A percentile compares a stretch with the other conserved stretches of the same genome.
Conservation (phyloP, 2,888 invertebrate species). For the Drosophila birchii region DNA sequence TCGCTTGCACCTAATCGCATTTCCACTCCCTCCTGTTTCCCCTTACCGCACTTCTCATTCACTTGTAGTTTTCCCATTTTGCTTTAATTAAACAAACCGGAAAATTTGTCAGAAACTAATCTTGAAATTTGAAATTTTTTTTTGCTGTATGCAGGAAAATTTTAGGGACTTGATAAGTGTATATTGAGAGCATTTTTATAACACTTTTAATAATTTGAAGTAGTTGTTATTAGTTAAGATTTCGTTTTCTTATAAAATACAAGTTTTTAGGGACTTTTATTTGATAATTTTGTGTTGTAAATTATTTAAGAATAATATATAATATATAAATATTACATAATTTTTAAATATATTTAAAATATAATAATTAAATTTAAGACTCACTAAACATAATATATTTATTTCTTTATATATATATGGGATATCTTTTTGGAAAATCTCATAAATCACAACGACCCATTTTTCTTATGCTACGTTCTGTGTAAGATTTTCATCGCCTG, state of each 20-base stretch:
- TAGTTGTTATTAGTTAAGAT: neutral
- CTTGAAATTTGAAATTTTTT: too few species aligned
- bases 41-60: neutral
- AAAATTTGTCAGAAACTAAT: conserved; percentile 10
- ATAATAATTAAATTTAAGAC: neutral
- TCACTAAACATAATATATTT: neutral
- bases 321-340: too few species aligned
- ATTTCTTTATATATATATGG: neutral
- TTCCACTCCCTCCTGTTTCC: neutral
- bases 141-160: too few species aligned
- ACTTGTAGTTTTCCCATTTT: neutral
- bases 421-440: neutral
- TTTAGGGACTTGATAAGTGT: neutral
- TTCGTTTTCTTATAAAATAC: neutral
- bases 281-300: neutral
- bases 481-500: conserved; percentile 36
- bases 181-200: neutral
- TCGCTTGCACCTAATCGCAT: neutral
- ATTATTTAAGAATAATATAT: too few species aligned
- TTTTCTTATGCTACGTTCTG: conserved; percentile 12
- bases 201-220: neutral
- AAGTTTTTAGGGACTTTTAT: neutral
- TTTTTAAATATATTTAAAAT: neutral
- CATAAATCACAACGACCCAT: conserved; percentile 27
- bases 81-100: conserved; percentile 9